Base-by-base conservation (phyloP, 2,113 vertebrate species). In the Tragelaphus scriptus region DNA sequence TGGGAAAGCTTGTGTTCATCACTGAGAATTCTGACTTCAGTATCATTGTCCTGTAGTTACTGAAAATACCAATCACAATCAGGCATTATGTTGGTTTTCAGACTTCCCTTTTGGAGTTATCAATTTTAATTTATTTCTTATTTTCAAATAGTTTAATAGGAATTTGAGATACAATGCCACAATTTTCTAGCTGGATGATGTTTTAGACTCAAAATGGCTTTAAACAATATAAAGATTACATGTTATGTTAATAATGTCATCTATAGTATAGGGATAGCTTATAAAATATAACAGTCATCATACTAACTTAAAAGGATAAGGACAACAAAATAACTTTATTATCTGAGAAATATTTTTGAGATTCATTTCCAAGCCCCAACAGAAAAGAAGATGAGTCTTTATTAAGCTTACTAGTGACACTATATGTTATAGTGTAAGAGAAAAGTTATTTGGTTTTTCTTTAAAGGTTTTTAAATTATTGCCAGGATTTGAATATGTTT, bases 131-230 rank as follows among this genome's bases (percentile, higher is more conserved):
- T 65, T 59, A 5, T n/a, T 86, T 86, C 2, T 59, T 90, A 4
- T 88, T 85, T 90, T 97, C 30, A 95, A 86, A 56, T 59, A 55
- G 5, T 40, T 88, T 82, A 59, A 36, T 84, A 40, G 6, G 16
- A 75, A 92, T 82, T 68, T 81, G n/a, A 96, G n/a, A 80, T 3
- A 17, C 12, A 91, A 53, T 11, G 75, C 32, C 11, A 56, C 56
- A 47, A 36, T 71, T 92, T 97, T 16, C 79, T 90, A 85, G 3
- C 4, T 84, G 81, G 40, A 68, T 81, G 61, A 81, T 65, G 1
- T 79, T 95, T 90, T 92, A 85, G 77, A 93, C 30, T 90, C 90
- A 17, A 80, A 82, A 92, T 75, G 56, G 80, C 84, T 92, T 84
- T 61, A 85, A 88, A 55, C 8, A 94, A 65, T 77, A 88, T 32